Evolutionary conservation across 2,797 vertebrate genomes (phyloP).

Genomic region (Scarus forsteni): DNA sequence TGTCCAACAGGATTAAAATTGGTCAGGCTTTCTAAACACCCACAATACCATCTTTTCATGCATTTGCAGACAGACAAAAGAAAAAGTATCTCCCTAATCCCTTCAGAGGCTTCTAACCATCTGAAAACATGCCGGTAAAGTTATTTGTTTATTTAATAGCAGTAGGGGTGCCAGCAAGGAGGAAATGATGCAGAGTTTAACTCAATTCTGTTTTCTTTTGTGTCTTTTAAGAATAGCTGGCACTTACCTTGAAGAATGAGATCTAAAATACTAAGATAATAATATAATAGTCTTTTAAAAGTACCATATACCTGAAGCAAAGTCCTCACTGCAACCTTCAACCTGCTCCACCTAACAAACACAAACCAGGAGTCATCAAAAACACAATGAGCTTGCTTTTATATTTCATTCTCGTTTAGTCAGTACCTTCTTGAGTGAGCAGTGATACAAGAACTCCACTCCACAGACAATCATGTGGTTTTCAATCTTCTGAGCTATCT

Average conservation of each 20-base stretch:
- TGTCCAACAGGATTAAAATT: background rate
- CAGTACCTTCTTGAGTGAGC: slow-evolving; percentile 84
- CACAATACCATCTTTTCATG: background rate
- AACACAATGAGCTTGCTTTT: background rate
- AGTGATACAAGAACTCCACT: slow-evolving; percentile 81
- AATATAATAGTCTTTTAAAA: background rate
- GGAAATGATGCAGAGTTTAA: background rate
- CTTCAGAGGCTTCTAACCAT: background rate
- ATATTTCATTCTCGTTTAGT: background rate
- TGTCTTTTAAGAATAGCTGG: too few relatives aligned
- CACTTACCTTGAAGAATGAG: too few relatives aligned
- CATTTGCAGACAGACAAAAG: background rate
- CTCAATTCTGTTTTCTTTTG: too few relatives aligned
- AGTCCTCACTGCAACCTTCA: slow-evolving; percentile 43
- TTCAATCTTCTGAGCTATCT: slow-evolving; percentile 85
- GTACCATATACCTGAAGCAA: slow-evolving; percentile 4
- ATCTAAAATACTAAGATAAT: too few relatives aligned
- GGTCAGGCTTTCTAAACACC: background rate
- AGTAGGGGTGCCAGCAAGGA: background rate
- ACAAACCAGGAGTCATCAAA: background rate
- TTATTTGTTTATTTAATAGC: too few relatives aligned
- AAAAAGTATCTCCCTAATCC: background rate
- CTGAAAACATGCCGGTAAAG: background rate
- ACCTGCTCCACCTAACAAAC: slow-evolving; percentile 83
- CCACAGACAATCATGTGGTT: slow-evolving; percentile 87